Percentiles rank a stretch among this genome's conserved stretches.
Conservation (phyloP, 1,140 invertebrate genomes). For the Drosophila ambigua region DNA sequence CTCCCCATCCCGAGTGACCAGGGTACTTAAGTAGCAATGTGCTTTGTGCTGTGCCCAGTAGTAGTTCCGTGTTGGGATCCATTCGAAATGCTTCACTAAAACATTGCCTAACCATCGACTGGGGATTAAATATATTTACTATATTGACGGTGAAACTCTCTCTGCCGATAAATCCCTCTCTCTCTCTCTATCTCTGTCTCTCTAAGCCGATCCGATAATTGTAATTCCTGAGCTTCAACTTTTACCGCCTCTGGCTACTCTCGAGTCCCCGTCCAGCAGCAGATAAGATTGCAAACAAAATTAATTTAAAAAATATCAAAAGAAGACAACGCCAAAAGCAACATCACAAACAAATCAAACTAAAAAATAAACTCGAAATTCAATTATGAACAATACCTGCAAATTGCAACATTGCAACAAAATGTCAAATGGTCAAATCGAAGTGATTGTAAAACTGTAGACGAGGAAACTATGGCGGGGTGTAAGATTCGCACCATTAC, state of each 20-base stretch:
- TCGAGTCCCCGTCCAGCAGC: conserved; percentile 10
- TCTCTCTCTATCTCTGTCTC: conserved; percentile 11
- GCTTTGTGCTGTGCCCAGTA: background rate
- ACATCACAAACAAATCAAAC: conserved; percentile 22
- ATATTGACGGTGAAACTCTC: conserved; percentile 21
- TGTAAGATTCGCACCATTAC: too few relatives aligned
- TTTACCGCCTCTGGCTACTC: conserved; percentile 52
- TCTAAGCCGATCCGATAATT: conserved; percentile 61
- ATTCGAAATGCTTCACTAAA: conserved; percentile 12
- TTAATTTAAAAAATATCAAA: conserved; percentile 60
- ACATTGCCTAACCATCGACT: conserved; percentile 22
- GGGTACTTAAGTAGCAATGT: conserved; percentile 6
- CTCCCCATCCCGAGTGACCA: conserved; percentile 5
- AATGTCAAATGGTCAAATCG: conserved; percentile 47
- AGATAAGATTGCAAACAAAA: conserved; percentile 30
- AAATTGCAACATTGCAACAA: conserved; percentile 19
- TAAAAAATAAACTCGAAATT: conserved; percentile 28
- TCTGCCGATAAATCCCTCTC: conserved; percentile 4
- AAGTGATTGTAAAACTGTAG: conserved; percentile 8
- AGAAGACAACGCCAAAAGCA: conserved; percentile 5
- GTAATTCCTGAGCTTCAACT: conserved; percentile 47
- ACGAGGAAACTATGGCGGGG: background rate
- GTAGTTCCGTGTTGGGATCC: conserved; percentile 35
- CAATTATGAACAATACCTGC: conserved; percentile 36
- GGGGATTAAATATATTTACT: conserved; percentile 19